Evolutionary conservation across 2,113 vertebrate species (phyloP).

Genomic region (Lucifuga dentata): DNA sequence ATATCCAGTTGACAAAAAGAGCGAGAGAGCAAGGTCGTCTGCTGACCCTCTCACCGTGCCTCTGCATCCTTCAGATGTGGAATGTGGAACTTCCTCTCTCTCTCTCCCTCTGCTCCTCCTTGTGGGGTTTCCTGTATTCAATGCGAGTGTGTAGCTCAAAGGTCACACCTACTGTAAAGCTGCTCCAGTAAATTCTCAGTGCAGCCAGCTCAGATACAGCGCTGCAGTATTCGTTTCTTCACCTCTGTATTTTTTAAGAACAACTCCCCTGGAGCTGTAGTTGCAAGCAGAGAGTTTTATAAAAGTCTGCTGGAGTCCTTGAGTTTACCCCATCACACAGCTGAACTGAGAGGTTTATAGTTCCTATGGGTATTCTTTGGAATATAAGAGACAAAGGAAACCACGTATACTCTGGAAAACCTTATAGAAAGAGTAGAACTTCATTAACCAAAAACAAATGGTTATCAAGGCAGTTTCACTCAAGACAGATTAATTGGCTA

Average conservation of each 20-base stretch:
- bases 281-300: conserved; percentile 10
- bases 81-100: conserved; percentile 76
- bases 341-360: conserved; percentile 39
- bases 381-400: conserved; percentile 43
- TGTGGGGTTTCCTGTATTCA: conserved; percentile 68
- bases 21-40: conserved; percentile 32
- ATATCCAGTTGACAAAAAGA: conserved; percentile 4
- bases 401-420: background rate
- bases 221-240: conserved; percentile 36
- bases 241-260: conserved; percentile 21
- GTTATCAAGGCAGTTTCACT: too few species aligned
- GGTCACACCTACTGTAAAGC: conserved; percentile 59
- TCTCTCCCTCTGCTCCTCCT: conserved; percentile 45
- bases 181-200: conserved; percentile 41
- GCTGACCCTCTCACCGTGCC: conserved; percentile 52
- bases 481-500: background rate
- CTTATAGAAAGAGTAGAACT: background rate
- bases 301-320: conserved; percentile 18
- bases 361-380: conserved; percentile 19
- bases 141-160: conserved; percentile 40
- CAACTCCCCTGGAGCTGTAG: conserved; percentile 27
- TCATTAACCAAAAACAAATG: too few species aligned
- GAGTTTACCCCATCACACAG: conserved; percentile 34
- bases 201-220: conserved; percentile 30
- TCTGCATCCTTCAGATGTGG: conserved; percentile 56